Evolutionary conservation across 2,888 invertebrate genomes (phyloP).

Genomic region (Tethea ocularis): DNA sequence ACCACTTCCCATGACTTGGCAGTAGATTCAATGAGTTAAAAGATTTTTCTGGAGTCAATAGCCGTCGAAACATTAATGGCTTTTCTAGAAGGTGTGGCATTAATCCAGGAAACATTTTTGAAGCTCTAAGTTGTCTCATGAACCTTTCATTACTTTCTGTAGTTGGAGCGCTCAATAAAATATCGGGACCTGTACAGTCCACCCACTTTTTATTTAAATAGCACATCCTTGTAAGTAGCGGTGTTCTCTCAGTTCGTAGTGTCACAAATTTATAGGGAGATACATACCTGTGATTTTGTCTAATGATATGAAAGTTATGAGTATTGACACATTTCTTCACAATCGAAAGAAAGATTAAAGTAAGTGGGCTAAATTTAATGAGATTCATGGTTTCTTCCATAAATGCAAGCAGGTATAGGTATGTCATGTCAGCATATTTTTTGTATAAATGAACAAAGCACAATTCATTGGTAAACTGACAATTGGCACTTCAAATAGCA

Average conservation of each 20-base stretch:
- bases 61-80: background rate
- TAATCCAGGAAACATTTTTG: background rate
- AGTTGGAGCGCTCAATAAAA: background rate
- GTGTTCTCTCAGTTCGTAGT: background rate
- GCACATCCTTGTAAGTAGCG: background rate
- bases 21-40: background rate
- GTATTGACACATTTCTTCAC: background rate
- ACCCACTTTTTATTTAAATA: background rate
- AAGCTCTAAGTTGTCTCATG: background rate
- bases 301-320: background rate
- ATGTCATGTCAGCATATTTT: background rate
- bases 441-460: background rate
- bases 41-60: background rate
- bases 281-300: background rate
- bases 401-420: background rate
- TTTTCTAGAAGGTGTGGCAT: background rate
- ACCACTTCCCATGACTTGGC: background rate
- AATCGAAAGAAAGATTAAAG: constrained; percentile 7
- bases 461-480: background rate
- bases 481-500: background rate
- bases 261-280: background rate
- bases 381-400: background rate
- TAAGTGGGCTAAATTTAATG: background rate
- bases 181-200: background rate
- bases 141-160: background rate